phyloP scores from a whole-genome alignment of 2,113 vertebrate species.

The Petaurus breviceps region DNA sequence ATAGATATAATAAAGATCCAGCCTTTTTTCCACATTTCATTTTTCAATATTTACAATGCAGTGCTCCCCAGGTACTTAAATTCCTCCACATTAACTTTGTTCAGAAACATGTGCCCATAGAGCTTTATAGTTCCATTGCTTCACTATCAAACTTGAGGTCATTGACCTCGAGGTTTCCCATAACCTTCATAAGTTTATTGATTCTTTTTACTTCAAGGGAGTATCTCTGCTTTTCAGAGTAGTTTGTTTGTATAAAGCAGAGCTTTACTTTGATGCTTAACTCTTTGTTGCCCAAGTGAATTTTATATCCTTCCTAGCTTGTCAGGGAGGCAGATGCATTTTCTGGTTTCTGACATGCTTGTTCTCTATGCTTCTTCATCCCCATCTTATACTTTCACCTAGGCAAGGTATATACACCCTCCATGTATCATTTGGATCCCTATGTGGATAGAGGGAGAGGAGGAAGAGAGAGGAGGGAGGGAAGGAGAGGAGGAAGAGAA shows the following conservation, averaged over 20 bases:
- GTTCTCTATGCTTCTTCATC: background rate
- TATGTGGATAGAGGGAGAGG: too few relatives aligned
- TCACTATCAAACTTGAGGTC: background rate
- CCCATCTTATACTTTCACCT: background rate
- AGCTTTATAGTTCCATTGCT: background rate
- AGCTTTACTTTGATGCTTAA: background rate
- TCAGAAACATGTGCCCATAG: background rate
- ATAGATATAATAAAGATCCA: background rate
- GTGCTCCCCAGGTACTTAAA: background rate
- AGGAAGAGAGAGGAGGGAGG: too few relatives aligned
- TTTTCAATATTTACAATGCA: background rate
- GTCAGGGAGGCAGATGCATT: background rate
- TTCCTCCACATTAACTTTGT: background rate
- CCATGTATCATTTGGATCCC: background rate
- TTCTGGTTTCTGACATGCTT: background rate
- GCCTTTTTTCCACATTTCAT: background rate
- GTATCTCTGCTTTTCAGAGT: background rate
- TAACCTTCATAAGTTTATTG: background rate
- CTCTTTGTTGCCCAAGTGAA: background rate
- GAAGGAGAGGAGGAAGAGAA: too few relatives aligned
- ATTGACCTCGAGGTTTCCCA: background rate
- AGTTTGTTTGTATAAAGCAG: background rate
- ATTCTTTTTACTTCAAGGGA: background rate
- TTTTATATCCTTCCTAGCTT: background rate
- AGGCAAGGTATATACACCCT: background rate